Base-by-base conservation (phyloP, 2,113 vertebrate species). In the Cairina moschata region DNA sequence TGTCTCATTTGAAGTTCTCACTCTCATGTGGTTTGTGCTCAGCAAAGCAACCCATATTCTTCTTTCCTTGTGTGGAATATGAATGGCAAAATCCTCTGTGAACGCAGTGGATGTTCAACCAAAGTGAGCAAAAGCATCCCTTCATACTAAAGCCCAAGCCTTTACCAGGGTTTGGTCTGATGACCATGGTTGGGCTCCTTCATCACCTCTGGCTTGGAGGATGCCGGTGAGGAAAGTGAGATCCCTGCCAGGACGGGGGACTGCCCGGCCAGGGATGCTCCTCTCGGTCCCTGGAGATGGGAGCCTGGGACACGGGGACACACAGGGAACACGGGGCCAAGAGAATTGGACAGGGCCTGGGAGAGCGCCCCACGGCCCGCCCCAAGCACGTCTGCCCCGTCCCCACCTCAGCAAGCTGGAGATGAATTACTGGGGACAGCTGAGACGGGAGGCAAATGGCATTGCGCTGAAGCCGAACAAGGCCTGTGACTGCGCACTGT, bases 361-460 rank as follows among this genome's bases (percentile, higher is more conserved):
- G 32, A 91, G 9, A 15, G 44, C 76, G 34, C 46, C 29, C 48
- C 42, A 12, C 8, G 52, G 28, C 42, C 63, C 40, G 58, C 25
- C 23, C 36, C 13, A 14, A 92, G 78, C 4, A 22, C 3, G 7
- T 90, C 50, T 79, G 81, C 81, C 72, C 72, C 32, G 17, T 75
- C 62, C 68, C 32, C 26, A 7, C 76, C 68, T 56, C 81, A 91
- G 88, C 48, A 65, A 91, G 86, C 58, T 6, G 23, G 67, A 95
- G 95, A 97, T 97, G 94, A 97, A 97, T 97, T 97, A 97, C 93
- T 83, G 90, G 83, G 82, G 91, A 98, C 97, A 98, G 98, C 97
- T 98, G 98, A 97, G 88, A 85, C 67, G 42, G 87, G 73, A 97
- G 96, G 96, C 97, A 97, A 97, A 97, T 96, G 95, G 95, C 92